These are phyloP conservation scores for Periophthalmus magnuspinnatus DNA, from an alignment of 2,797 vertebrate species.

Conservation along the genomic window DNA sequence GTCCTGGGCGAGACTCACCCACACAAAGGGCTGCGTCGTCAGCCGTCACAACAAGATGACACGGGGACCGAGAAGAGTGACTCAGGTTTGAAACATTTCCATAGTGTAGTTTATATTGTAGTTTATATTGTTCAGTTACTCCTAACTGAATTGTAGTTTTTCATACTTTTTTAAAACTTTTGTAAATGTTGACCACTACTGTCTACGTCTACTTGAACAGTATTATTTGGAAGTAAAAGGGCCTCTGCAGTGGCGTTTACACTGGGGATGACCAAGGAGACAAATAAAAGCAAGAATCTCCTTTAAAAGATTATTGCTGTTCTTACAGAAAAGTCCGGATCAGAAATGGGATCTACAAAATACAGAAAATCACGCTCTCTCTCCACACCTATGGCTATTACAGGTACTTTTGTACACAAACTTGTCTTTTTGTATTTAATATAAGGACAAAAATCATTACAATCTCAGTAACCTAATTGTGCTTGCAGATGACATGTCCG, in stretches of 20 bases:
- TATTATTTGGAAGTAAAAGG: too few species aligned
- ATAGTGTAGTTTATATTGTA: background rate
- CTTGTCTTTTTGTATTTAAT: background rate
- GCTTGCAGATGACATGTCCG: slow-evolving; percentile 58
- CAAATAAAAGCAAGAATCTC: background rate
- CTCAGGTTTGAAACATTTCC: slow-evolving; percentile 61
- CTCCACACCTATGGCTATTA: slow-evolving; percentile 59
- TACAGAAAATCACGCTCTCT: slow-evolving; percentile 64
- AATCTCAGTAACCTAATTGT: background rate
- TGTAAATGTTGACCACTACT: too few species aligned
- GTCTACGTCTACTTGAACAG: too few species aligned
- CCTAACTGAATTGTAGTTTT: too few species aligned
- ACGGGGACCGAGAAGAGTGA: slow-evolving; percentile 60
- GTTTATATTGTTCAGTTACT: background rate
- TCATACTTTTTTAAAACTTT: too few species aligned
- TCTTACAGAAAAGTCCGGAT: slow-evolving; percentile 38
- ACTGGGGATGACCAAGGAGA: background rate
- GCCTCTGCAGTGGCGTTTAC: too few species aligned
- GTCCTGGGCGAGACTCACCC: slow-evolving; percentile 70
- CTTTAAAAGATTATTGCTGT: slow-evolving; percentile 5
- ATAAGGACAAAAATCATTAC: background rate
- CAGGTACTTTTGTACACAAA: slow-evolving; percentile 33
- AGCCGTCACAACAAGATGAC: slow-evolving; percentile 72
- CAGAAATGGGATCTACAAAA: slow-evolving; percentile 39
- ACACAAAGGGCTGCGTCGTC: slow-evolving; percentile 71